phyloP scores from a whole-genome alignment of 2,888 invertebrate species.

The Archips crataeganus region DNA sequence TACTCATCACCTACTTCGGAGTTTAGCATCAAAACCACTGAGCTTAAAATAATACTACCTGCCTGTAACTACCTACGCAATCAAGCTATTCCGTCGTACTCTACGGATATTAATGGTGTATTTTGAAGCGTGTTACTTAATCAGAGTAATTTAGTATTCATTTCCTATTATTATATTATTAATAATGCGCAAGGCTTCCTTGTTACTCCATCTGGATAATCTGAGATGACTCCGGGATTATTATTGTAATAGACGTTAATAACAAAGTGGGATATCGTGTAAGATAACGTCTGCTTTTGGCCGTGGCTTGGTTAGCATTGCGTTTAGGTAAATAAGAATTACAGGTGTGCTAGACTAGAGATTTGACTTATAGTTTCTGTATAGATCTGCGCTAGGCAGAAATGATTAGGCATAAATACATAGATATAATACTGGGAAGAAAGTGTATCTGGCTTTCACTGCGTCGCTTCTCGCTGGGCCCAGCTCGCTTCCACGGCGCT shows the following conservation, averaged over 20 bases:
- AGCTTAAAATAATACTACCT: background rate
- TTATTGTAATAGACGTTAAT: background rate
- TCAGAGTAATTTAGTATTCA: slow-evolving; percentile 22
- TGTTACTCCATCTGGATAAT: slow-evolving; percentile 14
- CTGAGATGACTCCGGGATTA: slow-evolving; percentile 10
- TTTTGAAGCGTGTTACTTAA: slow-evolving; percentile 24
- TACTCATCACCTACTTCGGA: too few species aligned
- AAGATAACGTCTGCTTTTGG: background rate
- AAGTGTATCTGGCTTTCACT: too few species aligned
- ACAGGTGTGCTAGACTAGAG: too few species aligned
- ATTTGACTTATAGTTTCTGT: too few species aligned
- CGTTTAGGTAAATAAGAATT: too few species aligned
- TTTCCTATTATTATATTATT: slow-evolving; percentile 28
- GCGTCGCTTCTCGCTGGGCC: too few species aligned
- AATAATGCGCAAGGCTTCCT: slow-evolving; percentile 18
- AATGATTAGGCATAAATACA: too few species aligned
- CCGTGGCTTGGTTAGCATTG: too few species aligned
- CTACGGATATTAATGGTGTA: slow-evolving; percentile 8
- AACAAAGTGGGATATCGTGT: background rate
- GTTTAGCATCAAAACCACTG: too few species aligned
- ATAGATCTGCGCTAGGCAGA: too few species aligned
- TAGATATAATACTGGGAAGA: too few species aligned
- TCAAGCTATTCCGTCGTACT: background rate
- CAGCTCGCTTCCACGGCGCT: too few species aligned
- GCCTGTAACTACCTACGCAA: background rate